Evolutionary conservation across 2,797 vertebrate genomes (phyloP).

Genomic region (Adrianichthys oophorus): DNA sequence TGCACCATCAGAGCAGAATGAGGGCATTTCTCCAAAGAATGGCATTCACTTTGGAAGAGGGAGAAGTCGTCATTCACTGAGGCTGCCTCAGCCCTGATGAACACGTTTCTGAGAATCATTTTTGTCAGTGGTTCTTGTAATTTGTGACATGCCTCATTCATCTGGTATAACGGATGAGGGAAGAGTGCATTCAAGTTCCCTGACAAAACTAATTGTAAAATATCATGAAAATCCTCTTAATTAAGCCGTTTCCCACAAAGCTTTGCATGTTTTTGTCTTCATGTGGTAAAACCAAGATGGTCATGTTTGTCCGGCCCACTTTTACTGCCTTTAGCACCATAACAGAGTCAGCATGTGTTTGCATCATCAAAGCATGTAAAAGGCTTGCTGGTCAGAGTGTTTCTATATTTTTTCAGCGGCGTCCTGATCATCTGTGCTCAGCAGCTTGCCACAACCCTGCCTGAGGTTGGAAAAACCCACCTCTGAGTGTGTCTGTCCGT

Average conservation of each 20-base stretch:
- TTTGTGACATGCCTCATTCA: not conserved
- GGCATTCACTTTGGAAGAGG: not conserved
- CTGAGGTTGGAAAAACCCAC: constrained; percentile 4
- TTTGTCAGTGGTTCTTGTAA: too few species aligned
- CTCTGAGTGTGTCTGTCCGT: constrained; percentile 18
- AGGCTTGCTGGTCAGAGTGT: constrained; percentile 20
- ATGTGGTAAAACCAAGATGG: constrained; percentile 14
- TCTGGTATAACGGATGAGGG: not conserved
- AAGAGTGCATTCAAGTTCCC: not conserved
- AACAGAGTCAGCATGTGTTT: constrained; percentile 36
- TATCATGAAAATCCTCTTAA: not conserved
- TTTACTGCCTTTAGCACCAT: constrained; percentile 14
- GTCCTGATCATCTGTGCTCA: constrained; percentile 5
- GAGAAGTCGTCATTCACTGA: too few species aligned
- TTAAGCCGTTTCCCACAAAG: not conserved
- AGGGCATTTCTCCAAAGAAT: not conserved
- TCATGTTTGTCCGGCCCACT: not conserved
- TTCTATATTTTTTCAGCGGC: constrained; percentile 11
- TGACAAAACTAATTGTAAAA: not conserved
- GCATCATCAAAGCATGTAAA: constrained; percentile 18
- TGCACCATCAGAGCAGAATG: not conserved
- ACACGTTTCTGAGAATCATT: too few species aligned
- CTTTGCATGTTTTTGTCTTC: constrained; percentile 6
- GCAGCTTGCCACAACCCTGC: constrained; percentile 1
- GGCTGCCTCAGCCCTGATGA: too few species aligned